Evolutionary conservation across 64 coral and sea anemone species (phyloP).

Genomic region (Exaiptasia diaphana): DNA sequence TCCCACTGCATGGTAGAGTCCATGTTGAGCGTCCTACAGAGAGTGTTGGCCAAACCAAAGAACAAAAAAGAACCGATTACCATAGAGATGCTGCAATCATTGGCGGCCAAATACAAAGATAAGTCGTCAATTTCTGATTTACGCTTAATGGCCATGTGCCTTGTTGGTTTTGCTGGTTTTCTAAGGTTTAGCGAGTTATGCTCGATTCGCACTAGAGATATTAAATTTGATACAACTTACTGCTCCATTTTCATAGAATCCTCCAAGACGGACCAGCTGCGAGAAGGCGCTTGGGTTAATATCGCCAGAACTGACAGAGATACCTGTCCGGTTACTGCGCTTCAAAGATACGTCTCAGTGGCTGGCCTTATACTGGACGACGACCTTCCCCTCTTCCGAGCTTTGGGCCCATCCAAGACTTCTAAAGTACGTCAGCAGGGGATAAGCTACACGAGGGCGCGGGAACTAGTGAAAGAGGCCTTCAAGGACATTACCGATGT

Average conservation of each 20-base stretch:
- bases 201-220: constrained; percentile 22
- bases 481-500: constrained; percentile 31
- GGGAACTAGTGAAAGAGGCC: constrained; percentile 53
- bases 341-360: constrained; percentile 19
- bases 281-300: constrained; percentile 17
- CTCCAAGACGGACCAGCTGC: constrained; percentile 53
- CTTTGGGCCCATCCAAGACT: background rate
- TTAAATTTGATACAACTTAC: constrained; percentile 20
- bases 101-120: constrained; percentile 32
- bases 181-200: constrained; percentile 47
- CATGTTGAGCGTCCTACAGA: constrained; percentile 9
- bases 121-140: constrained; percentile 21
- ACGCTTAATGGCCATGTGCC: constrained; percentile 8
- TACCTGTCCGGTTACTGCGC: constrained; percentile 55
- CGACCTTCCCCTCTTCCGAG: constrained; percentile 19
- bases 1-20: background rate
- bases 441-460: constrained; percentile 38
- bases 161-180: constrained; percentile 42
- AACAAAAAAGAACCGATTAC: constrained; percentile 38
- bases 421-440: constrained; percentile 5
- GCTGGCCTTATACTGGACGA: constrained; percentile 11
- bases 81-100: constrained; percentile 24
- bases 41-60: constrained; percentile 38
- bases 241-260: constrained; percentile 56
- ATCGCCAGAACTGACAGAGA: constrained; percentile 13